These are phyloP conservation scores for Listronotus oregonensis DNA, from an alignment of 1,140 invertebrate genomes.

Conservation along the genomic window DNA sequence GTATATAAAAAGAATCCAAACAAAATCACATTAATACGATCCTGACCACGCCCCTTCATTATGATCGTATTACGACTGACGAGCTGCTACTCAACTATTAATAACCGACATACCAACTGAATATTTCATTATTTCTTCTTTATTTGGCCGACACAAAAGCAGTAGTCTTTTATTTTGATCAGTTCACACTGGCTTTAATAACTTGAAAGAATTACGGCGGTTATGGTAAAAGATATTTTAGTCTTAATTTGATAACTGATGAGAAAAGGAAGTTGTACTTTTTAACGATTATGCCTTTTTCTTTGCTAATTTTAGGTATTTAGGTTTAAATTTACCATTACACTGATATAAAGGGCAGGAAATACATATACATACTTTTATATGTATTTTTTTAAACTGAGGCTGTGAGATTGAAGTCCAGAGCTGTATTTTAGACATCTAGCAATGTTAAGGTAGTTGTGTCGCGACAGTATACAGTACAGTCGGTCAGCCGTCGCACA, in stretches of 20 bases:
- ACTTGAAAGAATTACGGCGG: constrained; percentile 25
- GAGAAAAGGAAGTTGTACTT: constrained; percentile 31
- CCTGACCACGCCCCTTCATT: constrained; percentile 31
- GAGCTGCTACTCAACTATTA: constrained; percentile 39
- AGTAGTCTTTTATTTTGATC: constrained; percentile 42
- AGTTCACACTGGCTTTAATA: constrained; percentile 39
- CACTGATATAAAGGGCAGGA: too few relatives aligned
- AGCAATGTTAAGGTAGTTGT: too few relatives aligned
- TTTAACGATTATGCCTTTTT: constrained; percentile 22
- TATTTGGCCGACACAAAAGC: constrained; percentile 37
- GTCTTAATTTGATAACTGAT: constrained; percentile 35
- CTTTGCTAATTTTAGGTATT: not conserved
- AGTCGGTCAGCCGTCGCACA: too few relatives aligned
- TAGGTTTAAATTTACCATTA: too few relatives aligned
- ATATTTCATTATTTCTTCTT: constrained; percentile 37
- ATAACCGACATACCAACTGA: constrained; percentile 38
- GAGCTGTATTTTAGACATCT: too few relatives aligned
- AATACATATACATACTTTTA: too few relatives aligned
- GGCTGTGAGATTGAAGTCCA: too few relatives aligned
- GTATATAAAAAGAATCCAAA: constrained; percentile 13
- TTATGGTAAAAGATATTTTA: constrained; percentile 36
- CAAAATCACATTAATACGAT: constrained; percentile 15
- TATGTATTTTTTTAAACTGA: too few relatives aligned
- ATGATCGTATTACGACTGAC: constrained; percentile 36
- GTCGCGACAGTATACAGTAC: too few relatives aligned